phyloP scores from a whole-genome alignment of 2,113 vertebrate species.

The Gymnarchus niloticus region DNA sequence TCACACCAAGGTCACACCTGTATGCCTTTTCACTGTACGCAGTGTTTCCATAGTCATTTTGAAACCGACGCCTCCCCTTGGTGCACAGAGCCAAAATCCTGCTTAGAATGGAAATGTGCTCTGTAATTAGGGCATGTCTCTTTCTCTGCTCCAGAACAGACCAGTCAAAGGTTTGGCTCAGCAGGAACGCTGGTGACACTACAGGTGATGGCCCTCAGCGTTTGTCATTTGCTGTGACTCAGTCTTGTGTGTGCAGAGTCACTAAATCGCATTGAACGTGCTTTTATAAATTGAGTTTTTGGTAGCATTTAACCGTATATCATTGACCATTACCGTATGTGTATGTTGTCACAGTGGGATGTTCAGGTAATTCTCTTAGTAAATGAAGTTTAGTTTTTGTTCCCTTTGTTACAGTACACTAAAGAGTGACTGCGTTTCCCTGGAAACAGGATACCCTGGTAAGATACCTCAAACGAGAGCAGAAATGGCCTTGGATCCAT shows the following conservation, averaged over 20 bases:
- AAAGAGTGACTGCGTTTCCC: neutral
- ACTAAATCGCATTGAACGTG: too few relatives aligned
- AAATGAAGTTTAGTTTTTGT: neutral
- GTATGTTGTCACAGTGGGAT: too few relatives aligned
- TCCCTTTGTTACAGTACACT: neutral
- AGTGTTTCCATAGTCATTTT: too few relatives aligned
- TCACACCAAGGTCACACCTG: too few relatives aligned
- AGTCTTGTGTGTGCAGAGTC: too few relatives aligned
- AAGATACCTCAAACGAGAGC: neutral
- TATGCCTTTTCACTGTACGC: too few relatives aligned
- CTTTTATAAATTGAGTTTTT: neutral
- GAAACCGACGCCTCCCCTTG: too few relatives aligned
- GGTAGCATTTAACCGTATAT: neutral
- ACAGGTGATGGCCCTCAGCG: constrained; percentile 32
- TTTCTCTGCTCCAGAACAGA: constrained; percentile 50
- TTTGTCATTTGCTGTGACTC: constrained; percentile 16
- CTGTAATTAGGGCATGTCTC: neutral
- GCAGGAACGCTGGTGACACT: constrained; percentile 53
- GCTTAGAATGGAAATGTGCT: neutral
- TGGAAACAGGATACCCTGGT: neutral
- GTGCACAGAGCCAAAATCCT: too few relatives aligned
- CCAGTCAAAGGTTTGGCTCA: constrained; percentile 34
- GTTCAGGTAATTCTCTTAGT: too few relatives aligned
- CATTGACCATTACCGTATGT: too few relatives aligned
- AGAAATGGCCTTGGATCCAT: neutral